These are phyloP conservation scores for Microplitis manilae DNA, from an alignment of 2,888 invertebrate genomes.

Conservation along the genomic window DNA sequence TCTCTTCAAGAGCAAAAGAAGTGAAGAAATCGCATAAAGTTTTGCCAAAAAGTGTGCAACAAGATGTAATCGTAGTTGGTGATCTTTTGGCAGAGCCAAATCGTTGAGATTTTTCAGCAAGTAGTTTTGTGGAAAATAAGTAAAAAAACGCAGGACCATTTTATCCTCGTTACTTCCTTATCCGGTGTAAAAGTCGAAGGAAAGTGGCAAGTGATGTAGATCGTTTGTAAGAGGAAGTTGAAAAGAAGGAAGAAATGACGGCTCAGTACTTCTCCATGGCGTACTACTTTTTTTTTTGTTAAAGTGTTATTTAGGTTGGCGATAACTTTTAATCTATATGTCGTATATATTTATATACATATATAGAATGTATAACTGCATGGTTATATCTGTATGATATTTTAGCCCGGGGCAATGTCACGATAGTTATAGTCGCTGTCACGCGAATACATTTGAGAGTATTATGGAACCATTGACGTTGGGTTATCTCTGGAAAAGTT, in stretches of 20 bases:
- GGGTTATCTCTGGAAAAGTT: slow-evolving; percentile 41
- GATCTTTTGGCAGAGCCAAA: not conserved
- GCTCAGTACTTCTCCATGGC: not conserved
- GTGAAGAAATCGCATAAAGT: not conserved
- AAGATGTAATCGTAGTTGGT: not conserved
- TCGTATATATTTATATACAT: not conserved
- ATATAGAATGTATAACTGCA: not conserved
- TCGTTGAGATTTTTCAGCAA: not conserved
- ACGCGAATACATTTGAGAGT: slow-evolving; percentile 19
- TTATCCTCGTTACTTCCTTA: slow-evolving; percentile 16
- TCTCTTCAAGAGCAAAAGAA: not conserved
- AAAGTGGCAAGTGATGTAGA: slow-evolving; percentile 4
- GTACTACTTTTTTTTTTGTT: not conserved
- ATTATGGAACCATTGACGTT: slow-evolving; percentile 26
- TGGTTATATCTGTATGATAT: slow-evolving; percentile 11
- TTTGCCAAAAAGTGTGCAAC: not conserved
- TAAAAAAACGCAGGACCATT: not conserved
- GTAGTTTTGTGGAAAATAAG: not conserved
- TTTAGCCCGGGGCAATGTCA: slow-evolving; percentile 7
- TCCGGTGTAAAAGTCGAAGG: slow-evolving; percentile 12
- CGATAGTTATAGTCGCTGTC: slow-evolving; percentile 6
- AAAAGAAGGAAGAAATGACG: not conserved
- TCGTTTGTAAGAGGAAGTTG: not conserved
- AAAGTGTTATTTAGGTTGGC: not conserved
- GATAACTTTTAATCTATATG: slow-evolving; percentile 6